Conservation (phyloP, 2,113 vertebrate genomes). For the Poeciliopsis occidentalis region DNA sequence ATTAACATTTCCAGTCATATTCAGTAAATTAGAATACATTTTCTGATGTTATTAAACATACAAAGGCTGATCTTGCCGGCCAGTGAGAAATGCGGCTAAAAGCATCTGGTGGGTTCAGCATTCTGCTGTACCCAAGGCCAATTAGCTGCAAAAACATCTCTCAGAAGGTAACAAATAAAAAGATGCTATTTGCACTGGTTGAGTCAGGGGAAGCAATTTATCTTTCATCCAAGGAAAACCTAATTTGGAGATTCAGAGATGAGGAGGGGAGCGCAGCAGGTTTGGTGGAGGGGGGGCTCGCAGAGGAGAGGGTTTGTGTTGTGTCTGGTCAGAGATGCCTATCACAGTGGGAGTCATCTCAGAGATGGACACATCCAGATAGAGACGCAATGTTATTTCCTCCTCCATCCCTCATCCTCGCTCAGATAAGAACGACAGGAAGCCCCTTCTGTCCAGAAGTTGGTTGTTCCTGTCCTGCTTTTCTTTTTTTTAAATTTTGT, state of each 20-base stretch:
- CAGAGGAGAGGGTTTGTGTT: slow-evolving; percentile 53
- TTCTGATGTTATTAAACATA: no score
- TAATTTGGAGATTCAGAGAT: slow-evolving; percentile 27
- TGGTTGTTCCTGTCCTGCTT: neutral
- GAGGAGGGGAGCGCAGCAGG: neutral
- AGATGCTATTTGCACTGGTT: slow-evolving; percentile 1
- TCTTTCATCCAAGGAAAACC: slow-evolving; percentile 14
- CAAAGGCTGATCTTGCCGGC: neutral
- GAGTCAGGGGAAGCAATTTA: slow-evolving; percentile 1
- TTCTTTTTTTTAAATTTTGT: neutral
- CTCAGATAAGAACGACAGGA: slow-evolving; percentile 65
- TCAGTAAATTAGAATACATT: no score
- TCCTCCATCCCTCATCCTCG: slow-evolving; percentile 48
- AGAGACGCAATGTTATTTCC: slow-evolving; percentile 67
- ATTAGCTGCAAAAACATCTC: slow-evolving; percentile 1
- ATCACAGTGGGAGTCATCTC: slow-evolving; percentile 53
- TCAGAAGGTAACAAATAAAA: neutral
- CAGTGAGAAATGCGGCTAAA: slow-evolving; percentile 1
- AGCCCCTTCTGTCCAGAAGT: slow-evolving; percentile 29
- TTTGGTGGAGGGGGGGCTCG: slow-evolving; percentile 2
- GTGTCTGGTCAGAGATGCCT: slow-evolving; percentile 65
- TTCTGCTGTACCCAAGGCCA: neutral
- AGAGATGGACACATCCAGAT: slow-evolving; percentile 59
- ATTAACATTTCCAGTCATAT: no score
- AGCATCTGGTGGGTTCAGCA: neutral